phyloP scores from a whole-genome alignment of 2,113 vertebrate genomes.

The Rhizomys pruinosus region DNA sequence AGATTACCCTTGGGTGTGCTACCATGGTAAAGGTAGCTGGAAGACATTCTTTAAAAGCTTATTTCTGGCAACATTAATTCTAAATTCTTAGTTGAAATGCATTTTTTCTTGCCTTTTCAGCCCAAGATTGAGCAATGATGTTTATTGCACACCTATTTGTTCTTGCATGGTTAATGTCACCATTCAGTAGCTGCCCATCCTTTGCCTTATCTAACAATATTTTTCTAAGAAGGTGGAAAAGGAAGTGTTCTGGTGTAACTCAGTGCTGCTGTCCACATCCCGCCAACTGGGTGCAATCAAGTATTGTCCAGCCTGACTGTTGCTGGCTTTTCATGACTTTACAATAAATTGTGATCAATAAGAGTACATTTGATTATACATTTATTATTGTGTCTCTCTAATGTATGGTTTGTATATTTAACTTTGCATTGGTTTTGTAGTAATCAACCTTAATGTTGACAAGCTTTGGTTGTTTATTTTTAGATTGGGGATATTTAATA shows the following conservation, averaged over 20 bases:
- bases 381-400: slow-evolving; percentile 74
- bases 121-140: slow-evolving; percentile 79
- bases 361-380: slow-evolving; percentile 81
- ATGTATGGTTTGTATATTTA: slow-evolving; percentile 73
- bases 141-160: slow-evolving; percentile 88
- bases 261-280: slow-evolving; percentile 88
- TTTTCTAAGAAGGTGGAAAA: slow-evolving; percentile 82
- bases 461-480: slow-evolving; percentile 74
- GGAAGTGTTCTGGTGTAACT: slow-evolving; percentile 83
- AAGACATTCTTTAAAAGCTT: slow-evolving; percentile 79
- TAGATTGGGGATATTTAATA: slow-evolving; percentile 77
- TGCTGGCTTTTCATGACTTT: slow-evolving; percentile 92
- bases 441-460: slow-evolving; percentile 67
- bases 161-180: slow-evolving; percentile 89
- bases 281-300: slow-evolving; percentile 86
- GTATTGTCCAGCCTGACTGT: slow-evolving; percentile 89
- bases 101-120: slow-evolving; percentile 59
- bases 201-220: slow-evolving; percentile 84
- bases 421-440: slow-evolving; percentile 70
- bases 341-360: slow-evolving; percentile 92
- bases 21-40: slow-evolving; percentile 67
- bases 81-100: slow-evolving; percentile 67
- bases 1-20: slow-evolving; percentile 73
- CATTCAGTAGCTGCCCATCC: slow-evolving; percentile 84
- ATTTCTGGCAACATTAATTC: slow-evolving; percentile 69